Evolutionary conservation across 2,113 vertebrate genomes (phyloP).

Genomic region (Pyrgilauda ruficollis): DNA sequence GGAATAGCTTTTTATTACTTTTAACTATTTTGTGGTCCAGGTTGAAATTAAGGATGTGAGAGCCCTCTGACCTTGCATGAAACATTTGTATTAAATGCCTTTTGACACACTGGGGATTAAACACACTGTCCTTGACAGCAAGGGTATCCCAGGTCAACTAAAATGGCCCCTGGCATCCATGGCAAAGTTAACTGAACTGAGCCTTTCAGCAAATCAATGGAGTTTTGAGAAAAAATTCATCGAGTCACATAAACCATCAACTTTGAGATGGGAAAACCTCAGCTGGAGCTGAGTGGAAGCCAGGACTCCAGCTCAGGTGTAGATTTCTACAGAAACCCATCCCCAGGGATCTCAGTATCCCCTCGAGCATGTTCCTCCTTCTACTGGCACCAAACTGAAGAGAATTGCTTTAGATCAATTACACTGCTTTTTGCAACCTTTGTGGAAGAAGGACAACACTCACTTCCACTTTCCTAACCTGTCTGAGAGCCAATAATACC

Average conservation of each 20-base stretch:
- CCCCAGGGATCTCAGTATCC: background rate
- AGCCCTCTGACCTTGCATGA: background rate
- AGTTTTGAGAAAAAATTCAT: background rate
- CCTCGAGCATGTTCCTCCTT: background rate
- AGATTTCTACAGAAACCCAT: background rate
- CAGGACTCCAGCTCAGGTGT: background rate
- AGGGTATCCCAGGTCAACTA: background rate
- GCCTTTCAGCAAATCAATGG: background rate
- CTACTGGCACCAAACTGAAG: background rate
- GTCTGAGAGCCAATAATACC: background rate
- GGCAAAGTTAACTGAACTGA: background rate
- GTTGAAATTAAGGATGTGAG: background rate
- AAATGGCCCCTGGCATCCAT: background rate
- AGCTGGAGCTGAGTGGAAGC: background rate
- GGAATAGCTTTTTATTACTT: background rate
- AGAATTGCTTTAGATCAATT: background rate
- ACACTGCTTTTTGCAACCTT: background rate
- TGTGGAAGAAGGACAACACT: background rate
- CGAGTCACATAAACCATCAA: background rate
- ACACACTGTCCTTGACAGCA: background rate
- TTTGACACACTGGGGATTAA: background rate
- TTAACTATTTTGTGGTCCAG: background rate
- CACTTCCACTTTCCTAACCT: background rate
- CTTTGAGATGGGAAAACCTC: background rate
- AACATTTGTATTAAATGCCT: background rate